Percentiles rank a stretch among this genome's conserved stretches.
phyloP scores from a whole-genome alignment of 2,888 invertebrate genomes.

The Spisula subtruncata region DNA sequence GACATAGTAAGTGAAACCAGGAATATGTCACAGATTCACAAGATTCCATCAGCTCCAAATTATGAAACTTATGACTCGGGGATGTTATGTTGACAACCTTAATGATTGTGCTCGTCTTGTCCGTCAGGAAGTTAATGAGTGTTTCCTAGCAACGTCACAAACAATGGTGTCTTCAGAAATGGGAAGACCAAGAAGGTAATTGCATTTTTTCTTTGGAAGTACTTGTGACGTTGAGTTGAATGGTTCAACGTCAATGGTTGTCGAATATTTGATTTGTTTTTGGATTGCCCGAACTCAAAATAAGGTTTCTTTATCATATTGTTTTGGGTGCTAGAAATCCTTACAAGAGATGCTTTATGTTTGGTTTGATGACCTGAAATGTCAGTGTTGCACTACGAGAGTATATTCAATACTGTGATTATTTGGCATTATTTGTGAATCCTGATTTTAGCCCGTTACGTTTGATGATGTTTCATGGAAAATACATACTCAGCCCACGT shows the following conservation, averaged over 20 bases:
- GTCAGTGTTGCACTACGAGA: too few species aligned
- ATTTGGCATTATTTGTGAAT: too few species aligned
- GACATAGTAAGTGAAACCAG: neutral
- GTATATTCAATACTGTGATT: too few species aligned
- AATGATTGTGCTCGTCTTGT: neutral
- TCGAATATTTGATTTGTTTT: neutral
- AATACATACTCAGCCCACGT: too few species aligned
- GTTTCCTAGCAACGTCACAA: neutral
- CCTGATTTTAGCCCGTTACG: too few species aligned
- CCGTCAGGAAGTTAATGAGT: neutral
- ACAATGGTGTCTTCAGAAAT: neutral
- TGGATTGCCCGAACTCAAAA: neutral
- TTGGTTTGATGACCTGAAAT: too few species aligned
- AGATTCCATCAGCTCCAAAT: neutral
- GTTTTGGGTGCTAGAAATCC: neutral
- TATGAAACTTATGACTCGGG: neutral
- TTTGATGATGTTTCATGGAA: too few species aligned
- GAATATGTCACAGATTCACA: neutral
- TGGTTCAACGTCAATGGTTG: neutral
- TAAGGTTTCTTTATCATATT: neutral
- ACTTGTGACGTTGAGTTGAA: neutral
- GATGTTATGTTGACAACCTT: constrained; percentile 4
- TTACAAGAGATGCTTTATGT: too few species aligned
- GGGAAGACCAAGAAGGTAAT: neutral
- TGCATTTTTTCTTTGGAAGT: neutral